Conservation (phyloP, 2,113 vertebrate genomes). For the Solea senegalensis region DNA sequence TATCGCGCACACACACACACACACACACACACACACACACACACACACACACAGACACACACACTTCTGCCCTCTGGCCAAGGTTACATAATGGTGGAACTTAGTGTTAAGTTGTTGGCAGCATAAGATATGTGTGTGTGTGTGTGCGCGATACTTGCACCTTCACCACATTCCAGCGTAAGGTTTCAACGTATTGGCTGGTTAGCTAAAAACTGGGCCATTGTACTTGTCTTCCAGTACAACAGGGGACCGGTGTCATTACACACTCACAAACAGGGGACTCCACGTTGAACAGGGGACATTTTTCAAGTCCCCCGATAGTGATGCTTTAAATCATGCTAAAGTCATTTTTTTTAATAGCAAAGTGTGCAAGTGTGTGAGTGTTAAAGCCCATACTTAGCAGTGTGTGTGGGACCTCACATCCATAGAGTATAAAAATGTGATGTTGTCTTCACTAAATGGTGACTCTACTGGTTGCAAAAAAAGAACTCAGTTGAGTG, state of each 20-base stretch:
- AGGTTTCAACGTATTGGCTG: slow-evolving; percentile 54
- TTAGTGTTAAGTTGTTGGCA: slow-evolving; percentile 58
- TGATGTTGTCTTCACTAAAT: too few relatives aligned
- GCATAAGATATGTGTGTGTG: slow-evolving; percentile 20
- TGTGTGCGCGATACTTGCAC: slow-evolving; percentile 30
- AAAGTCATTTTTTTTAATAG: too few relatives aligned
- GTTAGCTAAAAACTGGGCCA: slow-evolving; percentile 50
- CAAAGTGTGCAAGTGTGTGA: slow-evolving; percentile 2
- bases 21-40: slow-evolving; percentile 3
- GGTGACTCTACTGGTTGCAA: too few relatives aligned
- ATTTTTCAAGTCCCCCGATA: too few relatives aligned
- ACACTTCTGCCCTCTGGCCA: slow-evolving; percentile 7
- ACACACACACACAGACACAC: neutral
- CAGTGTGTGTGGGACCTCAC: slow-evolving; percentile 3
- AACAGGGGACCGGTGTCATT: too few relatives aligned
- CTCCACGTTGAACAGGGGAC: too few relatives aligned
- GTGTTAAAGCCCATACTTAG: neutral
- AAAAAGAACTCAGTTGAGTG: too few relatives aligned
- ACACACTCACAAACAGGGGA: too few relatives aligned
- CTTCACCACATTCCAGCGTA: slow-evolving; percentile 57
- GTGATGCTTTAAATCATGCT: too few relatives aligned
- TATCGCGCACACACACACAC: slow-evolving; percentile 29
- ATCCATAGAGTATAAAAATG: neutral
- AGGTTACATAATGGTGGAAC: slow-evolving; percentile 42
- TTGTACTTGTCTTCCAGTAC: slow-evolving; percentile 8